Base-by-base conservation (phyloP, 2,888 invertebrate genomes). In the Caenorhabditis sulstoni region DNA sequence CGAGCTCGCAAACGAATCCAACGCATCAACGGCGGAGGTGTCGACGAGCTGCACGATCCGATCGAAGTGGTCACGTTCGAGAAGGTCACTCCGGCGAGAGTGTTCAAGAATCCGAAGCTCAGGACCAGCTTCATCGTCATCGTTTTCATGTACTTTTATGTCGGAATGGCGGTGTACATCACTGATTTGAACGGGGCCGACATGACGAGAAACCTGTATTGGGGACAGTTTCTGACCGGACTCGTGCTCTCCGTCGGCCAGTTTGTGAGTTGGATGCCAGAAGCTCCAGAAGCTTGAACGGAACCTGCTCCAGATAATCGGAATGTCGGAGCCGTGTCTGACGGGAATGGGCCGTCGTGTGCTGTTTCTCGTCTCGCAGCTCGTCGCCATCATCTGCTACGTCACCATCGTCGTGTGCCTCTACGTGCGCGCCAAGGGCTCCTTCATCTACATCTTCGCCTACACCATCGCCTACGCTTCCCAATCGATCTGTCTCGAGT, bases 171-270 rank as follows among this genome's bases (percentile, higher is more conserved):
- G 8, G 62, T 70, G 7, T 80, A 80, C 35, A 71, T 76, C 18
- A 80, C 75, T 1, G 80, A 80, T 62, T 52, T 80, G 41, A 80
- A 80, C 37, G 75, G 80, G 3, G 80, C 66, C 0, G 80, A 76
- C 47, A 80, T 80, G 80, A 67, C 75, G 9, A 61, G 45, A 16
- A 80, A 80, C 45, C 61, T 80, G 35, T 80, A 74, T 23, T 41
- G 53, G 35, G 80, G 80, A 35, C 80, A 80, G 57, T 75, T 80
- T 53, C 39, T 80, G 3, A 52, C 75, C 0, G 80, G 80, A 18
- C 22, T 75, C 7, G 55, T 80, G 7, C 50, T 80, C 1, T 62
- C 80, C 0, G 35, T 75, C 9, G 61, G 62, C 0, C 66, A 76
- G 47, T 62, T 76, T 61, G 75, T 70, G 8, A 59, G 65, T 55